Percentiles rank a stretch among this genome's conserved stretches.
Conservation (phyloP, 2,888 invertebrate species). For the Terebella lapidaria region DNA sequence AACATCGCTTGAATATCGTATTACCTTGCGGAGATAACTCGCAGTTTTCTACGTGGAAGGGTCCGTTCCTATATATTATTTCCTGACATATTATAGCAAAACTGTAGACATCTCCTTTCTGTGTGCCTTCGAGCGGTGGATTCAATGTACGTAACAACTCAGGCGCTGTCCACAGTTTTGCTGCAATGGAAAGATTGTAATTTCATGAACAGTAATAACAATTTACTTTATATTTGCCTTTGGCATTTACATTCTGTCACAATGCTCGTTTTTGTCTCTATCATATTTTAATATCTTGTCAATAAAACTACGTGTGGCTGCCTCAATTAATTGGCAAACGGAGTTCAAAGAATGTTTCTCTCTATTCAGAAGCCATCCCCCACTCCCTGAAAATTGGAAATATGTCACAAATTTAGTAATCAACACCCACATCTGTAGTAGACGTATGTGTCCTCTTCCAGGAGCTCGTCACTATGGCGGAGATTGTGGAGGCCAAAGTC, state of each 20-base stretch:
- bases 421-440: constrained; percentile 39
- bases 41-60: constrained; percentile 39
- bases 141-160: constrained; percentile 65
- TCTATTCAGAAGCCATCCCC: too few species aligned
- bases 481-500: constrained; percentile 90
- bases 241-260: too few species aligned
- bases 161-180: constrained; percentile 78
- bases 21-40: constrained; percentile 43
- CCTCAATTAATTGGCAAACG: too few species aligned
- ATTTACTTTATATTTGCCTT: too few species aligned
- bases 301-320: too few species aligned
- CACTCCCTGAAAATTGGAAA: too few species aligned
- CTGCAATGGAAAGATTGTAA: constrained; percentile 24
- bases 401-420: too few species aligned
- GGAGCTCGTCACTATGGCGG: constrained; percentile 53
- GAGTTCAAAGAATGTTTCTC: too few species aligned
- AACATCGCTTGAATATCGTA: too few species aligned
- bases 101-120: constrained; percentile 66
- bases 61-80: constrained; percentile 62
- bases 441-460: constrained; percentile 39
- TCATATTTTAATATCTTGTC: too few species aligned
- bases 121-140: constrained; percentile 38
- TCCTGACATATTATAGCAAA: constrained; percentile 88
- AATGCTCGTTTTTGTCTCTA: too few species aligned
- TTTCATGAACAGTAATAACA: too few species aligned